Evolutionary conservation across 2,113 vertebrate species (phyloP), one percentile per base, ranked within the genome.

Genomic region (Hyla sarda): DNA sequence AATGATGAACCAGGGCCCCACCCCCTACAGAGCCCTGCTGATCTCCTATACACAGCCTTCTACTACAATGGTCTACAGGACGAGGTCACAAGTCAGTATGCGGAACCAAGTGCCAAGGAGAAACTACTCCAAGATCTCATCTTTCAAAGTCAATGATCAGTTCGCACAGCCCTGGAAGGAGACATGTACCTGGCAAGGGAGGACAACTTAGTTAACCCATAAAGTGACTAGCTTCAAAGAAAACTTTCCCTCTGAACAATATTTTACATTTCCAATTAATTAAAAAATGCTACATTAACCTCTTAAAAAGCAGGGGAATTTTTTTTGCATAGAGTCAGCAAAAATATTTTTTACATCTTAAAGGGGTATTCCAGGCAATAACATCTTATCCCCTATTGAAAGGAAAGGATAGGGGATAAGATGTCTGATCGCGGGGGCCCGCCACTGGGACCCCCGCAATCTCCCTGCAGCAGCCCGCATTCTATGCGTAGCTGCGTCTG

Each of bases 51-150:
- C 34, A 28, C 28, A 25, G 8, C 13, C 28, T 28, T 45, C 67
- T 28, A 28, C 50, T 28, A 56, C 67, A 74, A 41, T 56, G 10
- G 48, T 7, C 32, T 12, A 69, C 54, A 9, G 52, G 52, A 37
- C 3, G 16, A 5, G 32, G 11, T 32, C 52, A 37, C 54, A 21
- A n/a, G 7, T 41, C 23, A 73, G 25, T 30, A 50, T 34, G 25
- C 0, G 19, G 67, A 52, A 34, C 17, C 21, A 6, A 25, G 77
- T 13, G 54, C 65, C 62, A 69, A 52, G 47, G 28, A 9, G 10
- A 71, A 71, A 37, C 80, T 32, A 58, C 48, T 73, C 14, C 58
- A 72, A n/a, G 34, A 45, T 41, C 50, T 84, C 82, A 47, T 28
- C 69, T 84, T 75, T 48, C 82, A 74, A 21, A 56, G 17, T 13